Evolutionary conservation across 2,888 invertebrate species (phyloP).

Genomic region (Drosophila kanekoi): DNA sequence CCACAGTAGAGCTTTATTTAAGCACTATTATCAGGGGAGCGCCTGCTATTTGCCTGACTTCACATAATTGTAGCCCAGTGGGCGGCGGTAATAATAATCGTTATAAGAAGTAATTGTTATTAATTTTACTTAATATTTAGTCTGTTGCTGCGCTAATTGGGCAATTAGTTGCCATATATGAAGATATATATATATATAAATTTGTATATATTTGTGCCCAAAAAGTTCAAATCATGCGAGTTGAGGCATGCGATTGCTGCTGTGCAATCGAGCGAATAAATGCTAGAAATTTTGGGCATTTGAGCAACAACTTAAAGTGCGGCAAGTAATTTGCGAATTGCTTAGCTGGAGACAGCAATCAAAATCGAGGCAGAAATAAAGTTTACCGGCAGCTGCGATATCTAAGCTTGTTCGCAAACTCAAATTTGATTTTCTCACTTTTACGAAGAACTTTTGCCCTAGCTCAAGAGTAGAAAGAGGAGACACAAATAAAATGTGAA

Average conservation of each 20-base stretch:
- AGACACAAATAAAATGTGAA: slow-evolving; percentile 1
- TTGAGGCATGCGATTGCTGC: slow-evolving; percentile 27
- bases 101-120: slow-evolving; percentile 27
- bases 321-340: slow-evolving; percentile 30
- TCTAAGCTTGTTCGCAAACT: slow-evolving; percentile 24
- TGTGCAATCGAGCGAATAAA: slow-evolving; percentile 36
- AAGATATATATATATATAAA: not conserved
- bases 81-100: slow-evolving; percentile 7
- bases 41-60: slow-evolving; percentile 11
- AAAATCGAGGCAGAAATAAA: slow-evolving; percentile 27
- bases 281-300: slow-evolving; percentile 1
- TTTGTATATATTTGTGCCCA: not conserved
- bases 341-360: slow-evolving; percentile 36
- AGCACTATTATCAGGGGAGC: not conserved
- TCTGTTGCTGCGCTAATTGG: slow-evolving; percentile 14
- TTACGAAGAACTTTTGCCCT: slow-evolving; percentile 31
- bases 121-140: slow-evolving; percentile 20
- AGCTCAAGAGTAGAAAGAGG: not conserved
- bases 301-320: slow-evolving; percentile 27
- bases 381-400: slow-evolving; percentile 24
- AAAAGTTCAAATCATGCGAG: slow-evolving; percentile 15
- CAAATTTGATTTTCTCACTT: slow-evolving; percentile 30
- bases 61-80: slow-evolving; percentile 33
- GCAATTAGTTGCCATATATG: slow-evolving; percentile 32
- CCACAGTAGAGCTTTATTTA: not conserved